Evolutionary conservation across 2,113 vertebrate species (phyloP).

Genomic region (Alouatta palliata): DNA sequence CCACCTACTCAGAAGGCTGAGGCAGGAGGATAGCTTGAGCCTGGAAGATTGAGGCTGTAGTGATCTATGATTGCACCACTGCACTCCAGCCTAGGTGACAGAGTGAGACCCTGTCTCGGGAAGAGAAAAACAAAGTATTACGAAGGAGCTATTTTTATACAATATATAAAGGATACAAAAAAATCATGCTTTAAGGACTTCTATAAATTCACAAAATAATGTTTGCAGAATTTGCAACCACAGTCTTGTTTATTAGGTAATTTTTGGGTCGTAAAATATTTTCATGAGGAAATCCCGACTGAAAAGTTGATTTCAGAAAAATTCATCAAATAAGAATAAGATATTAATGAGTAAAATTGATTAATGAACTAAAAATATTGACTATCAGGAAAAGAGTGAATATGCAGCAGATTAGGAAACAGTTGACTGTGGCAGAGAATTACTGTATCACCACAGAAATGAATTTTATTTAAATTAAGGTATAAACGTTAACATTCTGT

Average conservation of each 20-base stretch:
- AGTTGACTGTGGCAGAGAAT: neutral
- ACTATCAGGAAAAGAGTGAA: neutral
- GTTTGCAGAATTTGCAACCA: neutral
- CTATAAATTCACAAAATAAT: constrained; percentile 24
- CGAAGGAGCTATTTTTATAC: constrained; percentile 33
- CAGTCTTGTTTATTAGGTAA: neutral
- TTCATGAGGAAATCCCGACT: constrained; percentile 34
- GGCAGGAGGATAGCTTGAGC: too few relatives aligned
- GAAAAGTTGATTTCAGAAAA: constrained; percentile 46
- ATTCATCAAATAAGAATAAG: neutral
- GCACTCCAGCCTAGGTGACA: too few relatives aligned
- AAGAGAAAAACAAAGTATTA: neutral
- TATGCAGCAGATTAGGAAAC: constrained; percentile 29
- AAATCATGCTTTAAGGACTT: constrained; percentile 21
- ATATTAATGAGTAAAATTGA: neutral
- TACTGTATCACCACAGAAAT: constrained; percentile 14
- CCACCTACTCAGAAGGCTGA: too few relatives aligned
- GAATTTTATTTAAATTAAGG: constrained; percentile 8
- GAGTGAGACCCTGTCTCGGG: too few relatives aligned
- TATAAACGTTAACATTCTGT: neutral
- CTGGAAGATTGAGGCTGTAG: too few relatives aligned
- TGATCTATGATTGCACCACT: too few relatives aligned
- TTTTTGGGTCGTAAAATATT: constrained; percentile 46
- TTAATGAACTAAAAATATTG: neutral
- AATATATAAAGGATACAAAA: neutral